Evolutionary conservation across 1,140 invertebrate genomes (phyloP).

Genomic region (Oncopeltus fasciatus): DNA sequence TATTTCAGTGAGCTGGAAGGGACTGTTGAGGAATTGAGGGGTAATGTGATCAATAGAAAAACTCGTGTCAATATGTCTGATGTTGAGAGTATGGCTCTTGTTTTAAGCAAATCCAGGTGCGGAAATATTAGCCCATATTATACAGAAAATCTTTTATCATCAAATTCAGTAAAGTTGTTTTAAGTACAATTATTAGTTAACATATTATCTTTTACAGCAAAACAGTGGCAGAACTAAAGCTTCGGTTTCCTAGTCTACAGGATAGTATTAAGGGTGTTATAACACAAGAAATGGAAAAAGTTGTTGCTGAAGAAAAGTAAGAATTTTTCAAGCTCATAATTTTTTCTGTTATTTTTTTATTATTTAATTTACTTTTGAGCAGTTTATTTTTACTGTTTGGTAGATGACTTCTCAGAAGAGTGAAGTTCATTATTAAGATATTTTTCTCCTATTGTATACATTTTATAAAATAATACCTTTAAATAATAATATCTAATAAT

Average conservation of each 20-base stretch:
- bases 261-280: conserved; percentile 77
- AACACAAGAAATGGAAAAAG: conserved; percentile 83
- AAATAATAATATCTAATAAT: too few species aligned
- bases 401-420: too few species aligned
- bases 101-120: conserved; percentile 69
- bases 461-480: too few species aligned
- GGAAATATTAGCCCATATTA: too few species aligned
- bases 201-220: conserved; percentile 46
- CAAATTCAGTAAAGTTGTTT: too few species aligned
- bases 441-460: too few species aligned
- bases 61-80: conserved; percentile 91
- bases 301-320: conserved; percentile 81
- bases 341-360: too few species aligned
- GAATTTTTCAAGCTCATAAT: conserved; percentile 22
- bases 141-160: neutral
- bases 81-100: conserved; percentile 88
- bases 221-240: conserved; percentile 87
- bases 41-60: conserved; percentile 86
- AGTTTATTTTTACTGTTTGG: too few species aligned
- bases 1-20: conserved; percentile 68
- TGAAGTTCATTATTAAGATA: too few species aligned
- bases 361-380: too few species aligned
- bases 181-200: neutral
- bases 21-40: conserved; percentile 83
- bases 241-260: conserved; percentile 74